Conservation (phyloP, 2,797 vertebrate genomes). For the Pogoniulus pusillus region DNA sequence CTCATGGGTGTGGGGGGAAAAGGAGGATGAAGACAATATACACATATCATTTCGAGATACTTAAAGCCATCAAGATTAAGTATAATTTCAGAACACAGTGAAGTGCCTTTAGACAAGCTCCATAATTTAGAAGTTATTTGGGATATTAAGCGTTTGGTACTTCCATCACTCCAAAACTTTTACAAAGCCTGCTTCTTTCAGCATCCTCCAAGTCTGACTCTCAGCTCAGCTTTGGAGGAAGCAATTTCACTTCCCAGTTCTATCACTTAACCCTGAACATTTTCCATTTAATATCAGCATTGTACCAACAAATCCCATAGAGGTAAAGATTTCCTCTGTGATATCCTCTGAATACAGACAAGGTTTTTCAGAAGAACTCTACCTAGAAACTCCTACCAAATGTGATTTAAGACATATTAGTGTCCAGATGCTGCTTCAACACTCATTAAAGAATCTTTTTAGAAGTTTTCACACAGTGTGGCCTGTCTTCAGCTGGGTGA, state of each 20-base stretch:
- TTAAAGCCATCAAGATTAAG: no score
- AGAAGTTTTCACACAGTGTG: not conserved
- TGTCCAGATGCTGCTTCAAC: not conserved
- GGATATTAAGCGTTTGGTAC: no score
- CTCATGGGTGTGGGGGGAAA: not conserved
- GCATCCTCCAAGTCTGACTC: not conserved
- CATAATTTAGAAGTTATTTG: not conserved
- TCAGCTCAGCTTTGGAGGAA: not conserved
- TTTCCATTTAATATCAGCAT: not conserved
- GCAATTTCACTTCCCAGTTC: not conserved
- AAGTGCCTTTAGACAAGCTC: not conserved
- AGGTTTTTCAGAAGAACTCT: not conserved
- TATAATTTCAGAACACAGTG: not conserved
- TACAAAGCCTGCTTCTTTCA: not conserved
- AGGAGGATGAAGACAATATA: not conserved
- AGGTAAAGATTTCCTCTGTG: not conserved
- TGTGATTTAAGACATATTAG: not conserved
- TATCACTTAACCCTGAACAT: not conserved
- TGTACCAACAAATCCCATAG: not conserved
- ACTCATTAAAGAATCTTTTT: not conserved
- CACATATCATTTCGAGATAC: not conserved
- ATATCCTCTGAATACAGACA: not conserved
- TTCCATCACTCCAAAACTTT: not conserved
- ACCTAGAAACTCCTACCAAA: not conserved
- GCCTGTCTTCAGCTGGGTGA: not conserved